Percentiles rank a stretch among this genome's conserved stretches.
Evolutionary conservation across 2,888 invertebrate species (phyloP).

Genomic region (Seira ritae): DNA sequence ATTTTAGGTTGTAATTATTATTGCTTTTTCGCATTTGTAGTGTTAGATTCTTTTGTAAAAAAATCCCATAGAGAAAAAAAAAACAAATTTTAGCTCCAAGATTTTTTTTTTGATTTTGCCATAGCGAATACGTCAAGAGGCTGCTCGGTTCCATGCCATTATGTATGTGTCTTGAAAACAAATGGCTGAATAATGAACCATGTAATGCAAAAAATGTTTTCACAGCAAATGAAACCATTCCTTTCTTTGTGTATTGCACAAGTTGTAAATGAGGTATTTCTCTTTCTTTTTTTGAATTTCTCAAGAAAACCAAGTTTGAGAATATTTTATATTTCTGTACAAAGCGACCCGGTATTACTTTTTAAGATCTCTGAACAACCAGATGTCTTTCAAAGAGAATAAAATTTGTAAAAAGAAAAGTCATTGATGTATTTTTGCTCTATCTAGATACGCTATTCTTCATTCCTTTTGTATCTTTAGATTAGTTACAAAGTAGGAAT

Average conservation of each 20-base stretch:
- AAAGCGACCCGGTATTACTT: background rate
- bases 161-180: conserved; percentile 33
- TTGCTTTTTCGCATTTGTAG: too few species aligned
- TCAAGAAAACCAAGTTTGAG: conserved; percentile 13
- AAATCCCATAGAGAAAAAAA: too few species aligned
- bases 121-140: too few species aligned
- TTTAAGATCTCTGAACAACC: conserved; percentile 8
- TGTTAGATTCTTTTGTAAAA: too few species aligned
- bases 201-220: conserved; percentile 39
- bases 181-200: conserved; percentile 52
- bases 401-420: conserved; percentile 26
- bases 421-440: conserved; percentile 30
- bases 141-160: too few species aligned
- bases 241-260: conserved; percentile 13
- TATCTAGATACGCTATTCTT: background rate
- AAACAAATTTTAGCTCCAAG: too few species aligned
- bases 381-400: conserved; percentile 32
- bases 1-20: too few species aligned
- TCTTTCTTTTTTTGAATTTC: background rate
- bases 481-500: conserved; percentile 5
- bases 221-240: conserved; percentile 26
- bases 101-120: too few species aligned
- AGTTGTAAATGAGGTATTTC: background rate
- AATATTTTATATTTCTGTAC: background rate
- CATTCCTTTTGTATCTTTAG: background rate